Evolutionary conservation across 2,888 invertebrate genomes (phyloP).

Genomic region (Hirtodrosophila cameraria): DNA sequence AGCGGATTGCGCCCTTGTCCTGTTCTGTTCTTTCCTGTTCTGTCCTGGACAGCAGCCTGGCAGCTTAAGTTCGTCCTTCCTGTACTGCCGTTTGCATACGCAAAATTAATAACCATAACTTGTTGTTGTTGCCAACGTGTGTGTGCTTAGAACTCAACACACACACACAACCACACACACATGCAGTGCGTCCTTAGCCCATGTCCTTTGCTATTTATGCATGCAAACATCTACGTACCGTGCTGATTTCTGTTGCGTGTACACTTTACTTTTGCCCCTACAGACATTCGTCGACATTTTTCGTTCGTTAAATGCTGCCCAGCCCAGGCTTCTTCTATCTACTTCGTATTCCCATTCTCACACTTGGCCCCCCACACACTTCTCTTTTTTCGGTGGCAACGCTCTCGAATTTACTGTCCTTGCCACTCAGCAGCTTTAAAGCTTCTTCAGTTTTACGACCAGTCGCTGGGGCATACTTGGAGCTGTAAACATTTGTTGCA

Average conservation of each 20-base stretch:
- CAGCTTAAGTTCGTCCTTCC: slow-evolving; percentile 67
- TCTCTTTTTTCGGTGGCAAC: slow-evolving; percentile 5
- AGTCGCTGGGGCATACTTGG: slow-evolving; percentile 8
- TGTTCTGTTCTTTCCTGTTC: slow-evolving; percentile 15
- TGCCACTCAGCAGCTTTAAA: slow-evolving; percentile 29
- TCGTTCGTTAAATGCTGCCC: slow-evolving; percentile 54
- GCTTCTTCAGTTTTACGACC: slow-evolving; percentile 17
- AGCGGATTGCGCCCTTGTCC: slow-evolving; percentile 65
- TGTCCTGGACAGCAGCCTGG: slow-evolving; percentile 13
- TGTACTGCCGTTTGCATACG: slow-evolving; percentile 65
- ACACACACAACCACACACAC: slow-evolving; percentile 7
- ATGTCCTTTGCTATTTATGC: slow-evolving; percentile 76
- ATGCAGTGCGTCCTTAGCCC: slow-evolving; percentile 37
- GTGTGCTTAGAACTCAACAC: slow-evolving; percentile 37
- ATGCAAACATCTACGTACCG: slow-evolving; percentile 74
- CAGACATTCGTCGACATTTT: slow-evolving; percentile 54
- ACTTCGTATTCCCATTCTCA: not conserved
- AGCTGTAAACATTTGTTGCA: slow-evolving; percentile 15
- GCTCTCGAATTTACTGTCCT: slow-evolving; percentile 24
- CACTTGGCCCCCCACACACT: not conserved
- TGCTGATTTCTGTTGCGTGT: slow-evolving; percentile 70
- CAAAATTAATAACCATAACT: slow-evolving; percentile 80
- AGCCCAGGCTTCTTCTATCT: slow-evolving; percentile 7
- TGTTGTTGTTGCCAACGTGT: slow-evolving; percentile 48
- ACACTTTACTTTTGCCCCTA: slow-evolving; percentile 57